Base-by-base conservation (phyloP, 1,140 invertebrate genomes). In the Plodia interpunctella region DNA sequence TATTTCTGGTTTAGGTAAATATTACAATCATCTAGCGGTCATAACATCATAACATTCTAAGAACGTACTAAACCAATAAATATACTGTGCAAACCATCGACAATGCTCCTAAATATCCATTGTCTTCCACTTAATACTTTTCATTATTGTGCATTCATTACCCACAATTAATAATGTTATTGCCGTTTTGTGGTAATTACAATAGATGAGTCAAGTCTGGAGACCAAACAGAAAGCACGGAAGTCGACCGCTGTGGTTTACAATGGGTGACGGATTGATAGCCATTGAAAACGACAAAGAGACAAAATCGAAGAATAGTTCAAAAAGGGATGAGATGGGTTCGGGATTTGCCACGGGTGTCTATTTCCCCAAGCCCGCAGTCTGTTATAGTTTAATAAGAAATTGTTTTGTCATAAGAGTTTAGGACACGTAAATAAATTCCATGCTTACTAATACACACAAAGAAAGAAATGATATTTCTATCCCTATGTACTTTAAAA, bases 181-280 rank as follows among this genome's bases (percentile, higher is more conserved):
- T 35, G 32, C 32, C 13, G 13, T 35, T 35, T 35, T 35, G 32
- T 35, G 32, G 32, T 35, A 35, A 35, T 1, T 35, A 35, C 13
- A 35, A 35, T 35, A 35, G 32, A 35, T 35, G 32, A 35, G 32
- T 35, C 32, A 35, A 11, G 32, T 35, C 32, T 35, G 4, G 32
- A 35, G 32, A 35, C 32, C 13, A 35, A 35, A 44, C 38, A 44
- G n/a, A 44, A 44, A 44, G 51, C 52, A 44, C 38, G 38, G 38
- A 44, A 44, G 38, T 44, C 38, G 13, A 35, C 32, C 32, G 32
- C 32, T 35, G 32, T 35, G 32, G 3, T 10, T n/a, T 15, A 70
- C 65, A 70, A 62, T 61, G 49, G 64, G 57, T 66, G 62, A 70
- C 58, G 58, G 63, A 74, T 70, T 66, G 64, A 63, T 62, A 59